phyloP scores from a whole-genome alignment of 2,797 vertebrate species.

The Sebastes nivosus region DNA sequence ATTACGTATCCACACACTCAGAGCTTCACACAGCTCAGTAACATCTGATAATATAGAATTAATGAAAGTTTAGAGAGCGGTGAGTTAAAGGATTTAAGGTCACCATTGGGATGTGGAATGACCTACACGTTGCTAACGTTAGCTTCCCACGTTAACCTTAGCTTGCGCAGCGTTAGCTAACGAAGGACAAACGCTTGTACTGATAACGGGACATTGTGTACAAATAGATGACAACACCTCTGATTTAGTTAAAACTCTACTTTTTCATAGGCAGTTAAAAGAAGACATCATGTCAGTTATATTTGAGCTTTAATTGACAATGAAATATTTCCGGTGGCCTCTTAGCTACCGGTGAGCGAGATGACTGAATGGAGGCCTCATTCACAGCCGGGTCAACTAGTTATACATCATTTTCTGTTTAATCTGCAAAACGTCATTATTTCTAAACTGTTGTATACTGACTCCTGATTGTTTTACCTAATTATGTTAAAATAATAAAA shows the following conservation, averaged over 20 bases:
- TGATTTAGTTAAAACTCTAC: accelerated
- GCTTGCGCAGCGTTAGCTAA: constrained; percentile 64
- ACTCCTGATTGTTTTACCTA: no score
- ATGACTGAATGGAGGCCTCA: constrained; percentile 16
- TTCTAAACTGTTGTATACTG: no score
- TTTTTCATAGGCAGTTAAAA: accelerated
- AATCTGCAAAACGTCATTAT: neutral
- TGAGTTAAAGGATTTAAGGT: constrained; percentile 49
- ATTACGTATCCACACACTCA: accelerated
- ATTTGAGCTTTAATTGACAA: neutral
- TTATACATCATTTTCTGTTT: neutral
- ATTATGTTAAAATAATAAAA: no score
- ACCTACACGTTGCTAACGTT: constrained; percentile 75
- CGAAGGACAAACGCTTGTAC: constrained; percentile 74
- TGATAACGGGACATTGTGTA: constrained; percentile 51
- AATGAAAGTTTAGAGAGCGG: accelerated
- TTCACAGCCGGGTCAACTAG: constrained; percentile 27
- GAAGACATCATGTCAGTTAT: accelerated
- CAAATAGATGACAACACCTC: accelerated
- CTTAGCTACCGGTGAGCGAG: neutral
- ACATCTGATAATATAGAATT: accelerated
- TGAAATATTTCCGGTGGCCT: no score
- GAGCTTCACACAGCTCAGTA: accelerated
- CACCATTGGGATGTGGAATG: constrained; percentile 59
- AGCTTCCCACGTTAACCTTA: constrained; percentile 73